Evolutionary conservation across 2,113 vertebrate species (phyloP).

Genomic region (Indri indri): DNA sequence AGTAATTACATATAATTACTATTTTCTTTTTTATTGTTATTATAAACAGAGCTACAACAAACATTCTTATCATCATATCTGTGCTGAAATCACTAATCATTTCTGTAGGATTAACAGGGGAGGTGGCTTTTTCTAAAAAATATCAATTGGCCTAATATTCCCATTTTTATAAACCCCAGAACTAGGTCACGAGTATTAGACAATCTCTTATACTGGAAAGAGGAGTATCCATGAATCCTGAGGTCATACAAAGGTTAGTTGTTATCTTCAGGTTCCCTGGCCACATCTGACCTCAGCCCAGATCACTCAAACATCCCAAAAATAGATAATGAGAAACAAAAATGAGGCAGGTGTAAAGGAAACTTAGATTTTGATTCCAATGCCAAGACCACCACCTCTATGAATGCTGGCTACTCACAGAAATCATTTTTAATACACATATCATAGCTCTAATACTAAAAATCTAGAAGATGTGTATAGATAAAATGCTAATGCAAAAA

Average conservation of each 20-base stretch:
- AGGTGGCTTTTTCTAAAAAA: background rate
- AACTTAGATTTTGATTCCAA: background rate
- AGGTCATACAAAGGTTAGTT: background rate
- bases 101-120: background rate
- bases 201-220: background rate
- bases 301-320: background rate
- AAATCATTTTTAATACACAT: background rate
- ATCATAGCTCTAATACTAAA: background rate
- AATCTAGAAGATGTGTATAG: background rate
- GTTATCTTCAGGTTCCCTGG: background rate
- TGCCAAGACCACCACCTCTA: background rate
- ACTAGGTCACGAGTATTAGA: background rate
- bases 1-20: slow-evolving; percentile 17
- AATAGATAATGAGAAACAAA: background rate
- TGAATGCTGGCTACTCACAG: background rate
- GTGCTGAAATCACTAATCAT: background rate
- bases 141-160: background rate
- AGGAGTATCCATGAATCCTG: background rate
- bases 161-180: background rate
- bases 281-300: background rate
- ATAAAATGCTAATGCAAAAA: background rate
- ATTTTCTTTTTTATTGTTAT: background rate
- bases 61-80: background rate
- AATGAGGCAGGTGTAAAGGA: background rate
- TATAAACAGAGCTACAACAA: background rate